Percentiles rank a stretch among this genome's conserved stretches.
Conservation (phyloP, 2,797 vertebrate species). For the Trematomus bernacchii region DNA sequence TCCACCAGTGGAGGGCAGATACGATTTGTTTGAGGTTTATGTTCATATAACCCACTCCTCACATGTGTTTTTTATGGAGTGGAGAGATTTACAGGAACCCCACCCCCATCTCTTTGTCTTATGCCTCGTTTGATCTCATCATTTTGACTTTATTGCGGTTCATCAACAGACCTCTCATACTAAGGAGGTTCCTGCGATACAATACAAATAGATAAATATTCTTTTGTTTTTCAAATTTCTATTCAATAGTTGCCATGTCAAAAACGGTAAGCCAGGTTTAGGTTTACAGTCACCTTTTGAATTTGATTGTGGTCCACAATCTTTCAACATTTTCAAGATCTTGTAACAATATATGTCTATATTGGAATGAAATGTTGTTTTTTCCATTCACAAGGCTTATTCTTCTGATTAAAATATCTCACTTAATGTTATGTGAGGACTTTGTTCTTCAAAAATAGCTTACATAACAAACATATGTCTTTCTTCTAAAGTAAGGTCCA, state of each 20-base stretch:
- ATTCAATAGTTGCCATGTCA: neutral
- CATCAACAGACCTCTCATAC: slow-evolving; percentile 5
- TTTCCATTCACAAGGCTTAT: too few species aligned
- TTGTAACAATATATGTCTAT: neutral
- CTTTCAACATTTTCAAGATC: slow-evolving; percentile 4
- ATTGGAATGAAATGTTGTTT: neutral
- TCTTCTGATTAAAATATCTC: neutral
- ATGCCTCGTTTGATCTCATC: slow-evolving; percentile 41
- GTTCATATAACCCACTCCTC: slow-evolving; percentile 23
- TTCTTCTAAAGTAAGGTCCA: neutral
- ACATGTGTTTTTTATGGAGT: slow-evolving; percentile 18
- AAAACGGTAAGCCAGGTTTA: neutral
- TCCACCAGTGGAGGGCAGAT: slow-evolving; percentile 32
- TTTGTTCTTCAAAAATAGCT: neutral
- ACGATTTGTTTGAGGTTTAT: slow-evolving; percentile 37
- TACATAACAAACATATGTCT: neutral
- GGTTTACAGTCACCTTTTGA: neutral
- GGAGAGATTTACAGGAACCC: slow-evolving; percentile 10
- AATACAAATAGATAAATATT: neutral
- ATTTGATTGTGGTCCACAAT: neutral
- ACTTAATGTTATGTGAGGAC: neutral
- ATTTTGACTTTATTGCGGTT: slow-evolving; percentile 22
- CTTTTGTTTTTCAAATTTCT: neutral
- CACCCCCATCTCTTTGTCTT: slow-evolving; percentile 15
- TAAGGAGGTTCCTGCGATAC: neutral